Conservation (phyloP, 2,113 vertebrate species). For the Mesitornis unicolor region DNA sequence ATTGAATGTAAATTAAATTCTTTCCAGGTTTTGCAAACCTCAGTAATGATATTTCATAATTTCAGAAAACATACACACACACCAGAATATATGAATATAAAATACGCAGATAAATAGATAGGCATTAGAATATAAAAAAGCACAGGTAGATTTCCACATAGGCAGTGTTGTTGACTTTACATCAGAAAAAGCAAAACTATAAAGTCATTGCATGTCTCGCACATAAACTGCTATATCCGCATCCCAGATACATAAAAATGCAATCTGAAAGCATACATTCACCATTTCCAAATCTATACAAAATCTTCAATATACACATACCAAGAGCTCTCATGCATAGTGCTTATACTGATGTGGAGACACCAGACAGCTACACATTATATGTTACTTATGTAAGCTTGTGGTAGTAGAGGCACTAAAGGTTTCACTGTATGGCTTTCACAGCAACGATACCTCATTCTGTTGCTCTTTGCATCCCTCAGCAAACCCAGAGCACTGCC, state of each 20-base stretch:
- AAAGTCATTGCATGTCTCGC: neutral
- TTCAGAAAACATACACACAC: neutral
- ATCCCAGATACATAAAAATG: neutral
- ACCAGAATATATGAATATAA: neutral
- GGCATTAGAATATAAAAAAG: neutral
- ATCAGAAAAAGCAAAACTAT: neutral
- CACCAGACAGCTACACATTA: neutral
- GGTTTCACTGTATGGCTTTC: neutral
- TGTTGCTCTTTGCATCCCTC: neutral
- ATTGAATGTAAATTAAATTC: neutral
- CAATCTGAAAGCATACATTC: neutral
- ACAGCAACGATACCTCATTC: neutral
- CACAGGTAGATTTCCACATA: neutral
- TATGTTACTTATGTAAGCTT: neutral
- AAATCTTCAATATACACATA: rapidly evolving
- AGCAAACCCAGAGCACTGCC: rapidly evolving
- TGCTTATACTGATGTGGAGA: neutral
- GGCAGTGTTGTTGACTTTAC: neutral
- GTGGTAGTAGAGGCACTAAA: neutral
- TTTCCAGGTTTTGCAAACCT: neutral
- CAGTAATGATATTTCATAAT: neutral
- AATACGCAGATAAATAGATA: neutral
- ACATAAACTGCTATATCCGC: neutral
- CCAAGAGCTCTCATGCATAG: neutral
- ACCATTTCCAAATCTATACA: neutral